phyloP scores from a whole-genome alignment of 2,113 vertebrate genomes.

The Chionomys nivalis region DNA sequence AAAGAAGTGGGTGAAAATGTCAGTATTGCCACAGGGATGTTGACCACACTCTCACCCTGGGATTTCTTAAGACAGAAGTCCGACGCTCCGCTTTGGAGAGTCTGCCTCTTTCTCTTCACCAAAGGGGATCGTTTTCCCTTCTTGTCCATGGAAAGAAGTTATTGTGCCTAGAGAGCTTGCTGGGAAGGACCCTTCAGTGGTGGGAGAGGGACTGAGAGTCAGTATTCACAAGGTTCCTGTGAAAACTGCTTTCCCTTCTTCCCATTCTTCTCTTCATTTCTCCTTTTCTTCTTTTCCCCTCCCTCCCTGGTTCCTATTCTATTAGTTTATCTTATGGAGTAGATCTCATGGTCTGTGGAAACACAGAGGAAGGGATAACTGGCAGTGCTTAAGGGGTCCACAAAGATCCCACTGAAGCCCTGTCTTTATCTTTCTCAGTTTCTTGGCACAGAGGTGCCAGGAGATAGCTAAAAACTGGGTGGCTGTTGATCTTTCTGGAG shows the following conservation, averaged over 20 bases:
- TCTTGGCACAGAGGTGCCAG: neutral
- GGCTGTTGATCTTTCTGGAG: neutral
- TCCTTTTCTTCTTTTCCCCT: neutral
- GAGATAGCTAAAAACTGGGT: neutral
- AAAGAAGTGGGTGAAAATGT: neutral
- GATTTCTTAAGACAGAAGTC: neutral
- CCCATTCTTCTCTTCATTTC: neutral
- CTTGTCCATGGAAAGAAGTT: too few species aligned
- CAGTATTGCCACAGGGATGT: neutral
- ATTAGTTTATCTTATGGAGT: neutral
- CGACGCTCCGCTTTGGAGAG: neutral
- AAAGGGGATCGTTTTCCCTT: too few species aligned
- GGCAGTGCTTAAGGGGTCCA: too few species aligned
- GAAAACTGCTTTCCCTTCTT: neutral
- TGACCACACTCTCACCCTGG: neutral
- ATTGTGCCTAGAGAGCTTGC: too few species aligned
- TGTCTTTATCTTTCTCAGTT: neutral
- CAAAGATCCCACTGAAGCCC: rapidly evolving
- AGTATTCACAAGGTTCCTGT: neutral
- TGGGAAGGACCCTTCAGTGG: too few species aligned
- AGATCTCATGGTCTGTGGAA: neutral
- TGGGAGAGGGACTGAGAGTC: neutral
- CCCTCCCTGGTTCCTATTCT: neutral
- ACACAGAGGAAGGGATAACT: neutral
- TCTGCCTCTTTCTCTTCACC: too few species aligned